Percentiles rank a stretch among this genome's conserved stretches.
phyloP scores from a whole-genome alignment of 2,888 invertebrate species.

The Oxycera nigricornis region DNA sequence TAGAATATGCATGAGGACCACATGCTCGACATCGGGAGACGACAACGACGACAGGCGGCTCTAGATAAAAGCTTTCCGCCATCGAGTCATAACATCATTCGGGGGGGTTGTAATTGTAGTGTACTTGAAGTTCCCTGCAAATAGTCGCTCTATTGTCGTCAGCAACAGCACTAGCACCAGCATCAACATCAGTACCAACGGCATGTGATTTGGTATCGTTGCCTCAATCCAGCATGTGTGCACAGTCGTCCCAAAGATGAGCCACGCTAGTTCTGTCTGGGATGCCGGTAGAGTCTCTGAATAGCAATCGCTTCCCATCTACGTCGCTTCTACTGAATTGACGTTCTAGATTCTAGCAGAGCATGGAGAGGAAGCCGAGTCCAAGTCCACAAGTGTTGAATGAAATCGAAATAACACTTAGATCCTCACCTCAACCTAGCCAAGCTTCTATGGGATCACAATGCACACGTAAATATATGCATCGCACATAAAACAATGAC shows the following conservation, averaged over 20 bases:
- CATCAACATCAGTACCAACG: neutral
- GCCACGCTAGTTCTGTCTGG: conserved; percentile 19
- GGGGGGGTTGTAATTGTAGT: conserved; percentile 28
- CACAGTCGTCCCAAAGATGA: conserved; percentile 25
- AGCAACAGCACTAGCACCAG: neutral
- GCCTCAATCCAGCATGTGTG: conserved; percentile 24
- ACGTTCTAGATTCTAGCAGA: conserved; percentile 5
- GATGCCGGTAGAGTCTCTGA: conserved; percentile 26
- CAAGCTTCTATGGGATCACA: neutral
- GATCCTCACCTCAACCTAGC: conserved; percentile 29
- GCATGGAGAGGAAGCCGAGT: conserved; percentile 40
- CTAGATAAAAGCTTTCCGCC: conserved; percentile 30
- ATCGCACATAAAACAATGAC: conserved; percentile 21
- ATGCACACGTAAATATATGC: conserved; percentile 18
- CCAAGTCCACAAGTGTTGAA: conserved; percentile 21
- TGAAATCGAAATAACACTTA: conserved; percentile 46
- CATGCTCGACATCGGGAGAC: conserved; percentile 5
- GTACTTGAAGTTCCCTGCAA: conserved; percentile 31
- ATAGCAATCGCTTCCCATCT: neutral
- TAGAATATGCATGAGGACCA: conserved; percentile 10
- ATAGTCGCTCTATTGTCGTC: conserved; percentile 28
- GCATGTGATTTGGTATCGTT: neutral
- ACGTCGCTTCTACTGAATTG: too few species aligned
- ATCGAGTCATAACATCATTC: conserved; percentile 18
- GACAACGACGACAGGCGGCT: conserved; percentile 11